phyloP scores from a whole-genome alignment of 2,888 invertebrate species.

The Yponomeuta malinellus region DNA sequence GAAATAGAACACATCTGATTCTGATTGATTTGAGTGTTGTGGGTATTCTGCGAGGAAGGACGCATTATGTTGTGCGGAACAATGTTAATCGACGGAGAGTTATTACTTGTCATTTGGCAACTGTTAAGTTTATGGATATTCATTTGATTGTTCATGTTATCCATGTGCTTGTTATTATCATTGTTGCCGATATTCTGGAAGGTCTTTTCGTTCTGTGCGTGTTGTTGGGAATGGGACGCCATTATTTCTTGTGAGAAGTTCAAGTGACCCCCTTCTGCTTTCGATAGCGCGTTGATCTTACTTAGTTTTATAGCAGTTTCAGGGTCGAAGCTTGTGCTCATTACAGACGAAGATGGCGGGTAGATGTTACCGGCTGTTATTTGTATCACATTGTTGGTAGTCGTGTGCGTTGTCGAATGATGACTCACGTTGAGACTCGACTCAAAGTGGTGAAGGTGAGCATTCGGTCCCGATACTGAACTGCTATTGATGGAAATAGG shows the following conservation, averaged over 20 bases:
- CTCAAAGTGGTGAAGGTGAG: slow-evolving; percentile 63
- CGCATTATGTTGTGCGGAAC: slow-evolving; percentile 63
- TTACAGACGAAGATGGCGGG: slow-evolving; percentile 48
- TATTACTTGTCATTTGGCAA: slow-evolving; percentile 57
- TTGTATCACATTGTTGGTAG: slow-evolving; percentile 65
- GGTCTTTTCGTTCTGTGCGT: slow-evolving; percentile 59
- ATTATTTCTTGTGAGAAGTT: slow-evolving; percentile 70
- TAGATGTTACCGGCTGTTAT: slow-evolving; percentile 68
- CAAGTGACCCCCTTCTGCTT: slow-evolving; percentile 64
- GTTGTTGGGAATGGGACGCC: slow-evolving; percentile 66
- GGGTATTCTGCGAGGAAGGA: slow-evolving; percentile 52
- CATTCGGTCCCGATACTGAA: slow-evolving; percentile 42
- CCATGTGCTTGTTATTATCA: slow-evolving; percentile 55
- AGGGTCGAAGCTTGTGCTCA: slow-evolving; percentile 62
- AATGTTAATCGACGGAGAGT: slow-evolving; percentile 57
- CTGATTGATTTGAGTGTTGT: slow-evolving; percentile 55
- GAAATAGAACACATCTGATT: slow-evolving; percentile 63
- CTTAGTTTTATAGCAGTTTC: slow-evolving; percentile 67
- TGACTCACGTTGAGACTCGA: slow-evolving; percentile 48
- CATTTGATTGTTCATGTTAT: slow-evolving; percentile 50
- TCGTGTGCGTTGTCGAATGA: slow-evolving; percentile 53
- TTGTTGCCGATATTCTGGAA: slow-evolving; percentile 61
- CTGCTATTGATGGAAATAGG: slow-evolving; percentile 42
- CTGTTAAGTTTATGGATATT: slow-evolving; percentile 64
- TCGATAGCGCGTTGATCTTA: slow-evolving; percentile 66